Base-by-base conservation (phyloP, 2,113 vertebrate species). In the Anarhynchus alexandrinus region DNA sequence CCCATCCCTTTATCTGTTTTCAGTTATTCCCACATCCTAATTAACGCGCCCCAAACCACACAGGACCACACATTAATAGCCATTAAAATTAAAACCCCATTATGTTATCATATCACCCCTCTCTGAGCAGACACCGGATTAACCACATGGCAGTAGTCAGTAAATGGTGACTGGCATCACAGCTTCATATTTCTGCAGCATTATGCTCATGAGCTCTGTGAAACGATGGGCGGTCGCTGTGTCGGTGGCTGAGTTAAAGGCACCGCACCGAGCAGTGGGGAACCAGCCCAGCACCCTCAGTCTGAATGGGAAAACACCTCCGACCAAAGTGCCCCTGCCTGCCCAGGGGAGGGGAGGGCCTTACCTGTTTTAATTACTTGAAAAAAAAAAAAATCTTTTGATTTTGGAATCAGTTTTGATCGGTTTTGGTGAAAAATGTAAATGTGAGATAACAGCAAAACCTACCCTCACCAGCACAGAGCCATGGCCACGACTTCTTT, bases 251-350 rank as follows among this genome's bases (percentile, higher is more conserved):
- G 18, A 55, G 23, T 67, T 80, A 42, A 67, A 74, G 9, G 29
- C 38, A 72, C 13, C 2, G 2, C 43, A 26, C 13, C 0, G 2
- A 57, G 17, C 32, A 13, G 8, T 3, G 2, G 42, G 34, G 40
- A 82, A n/a, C 17, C 34, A 83, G 52, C 22, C 34, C 54, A 45
- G 45, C 43, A 79, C 55, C 79, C 43, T 65, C 58, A 65, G 5
- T 26, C 9, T 77, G 43, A 72, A 45, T n/a, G 58, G 40, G 12
- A 65, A 65, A 84, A 51, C 19, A 5, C 38, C 45, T 47, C 40
- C 29, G 29, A 51, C 11, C 5, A 30, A n/a, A 81, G 23, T 29
- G 21, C 11, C 32, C 23, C 23, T 66, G n/a, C 34, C 42, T 57
- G 26, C 45, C 43, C 49, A 29, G 61, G 29, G 17, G 8, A 93